phyloP scores from a whole-genome alignment of 1,140 invertebrate genomes.

The Drosophila rufa region DNA sequence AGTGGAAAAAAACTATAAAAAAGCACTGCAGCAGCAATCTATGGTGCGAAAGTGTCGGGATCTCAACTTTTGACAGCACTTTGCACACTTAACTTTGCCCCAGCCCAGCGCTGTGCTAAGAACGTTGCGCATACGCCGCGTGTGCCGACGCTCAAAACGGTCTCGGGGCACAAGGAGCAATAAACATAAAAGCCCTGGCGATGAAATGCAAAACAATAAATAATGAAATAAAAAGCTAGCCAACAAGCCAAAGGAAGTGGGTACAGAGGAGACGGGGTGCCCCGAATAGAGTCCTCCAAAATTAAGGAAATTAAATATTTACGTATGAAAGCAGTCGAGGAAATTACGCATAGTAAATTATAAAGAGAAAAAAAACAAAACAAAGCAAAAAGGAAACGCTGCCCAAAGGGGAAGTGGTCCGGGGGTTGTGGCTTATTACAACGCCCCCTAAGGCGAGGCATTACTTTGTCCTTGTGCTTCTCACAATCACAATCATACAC shows the following conservation, averaged over 20 bases:
- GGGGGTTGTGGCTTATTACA: slow-evolving; percentile 61
- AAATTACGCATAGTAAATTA: slow-evolving; percentile 80
- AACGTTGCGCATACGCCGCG: slow-evolving; percentile 44
- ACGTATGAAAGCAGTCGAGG: slow-evolving; percentile 66
- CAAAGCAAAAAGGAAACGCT: slow-evolving; percentile 17
- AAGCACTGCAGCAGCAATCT: slow-evolving; percentile 6
- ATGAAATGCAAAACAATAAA: slow-evolving; percentile 80
- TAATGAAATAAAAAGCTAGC: slow-evolving; percentile 70
- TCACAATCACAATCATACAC: slow-evolving; percentile 18
- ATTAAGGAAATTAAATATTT: slow-evolving; percentile 79
- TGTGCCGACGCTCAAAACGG: slow-evolving; percentile 4
- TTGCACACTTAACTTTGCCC: slow-evolving; percentile 53
- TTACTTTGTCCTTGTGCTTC: slow-evolving; percentile 67
- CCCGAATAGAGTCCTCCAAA: slow-evolving; percentile 46
- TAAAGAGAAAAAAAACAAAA: slow-evolving; percentile 61
- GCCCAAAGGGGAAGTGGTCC: not conserved
- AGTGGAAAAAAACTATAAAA: slow-evolving; percentile 3
- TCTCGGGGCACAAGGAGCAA: slow-evolving; percentile 40
- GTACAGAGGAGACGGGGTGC: not conserved
- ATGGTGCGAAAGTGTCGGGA: slow-evolving; percentile 33
- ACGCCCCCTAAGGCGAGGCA: slow-evolving; percentile 47
- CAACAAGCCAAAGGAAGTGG: slow-evolving; percentile 8
- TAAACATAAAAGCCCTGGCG: slow-evolving; percentile 73
- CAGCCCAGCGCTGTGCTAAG: slow-evolving; percentile 15
- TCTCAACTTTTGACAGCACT: slow-evolving; percentile 59